Base-by-base conservation (phyloP, 2,888 invertebrate genomes). In the Limenitis camilla region DNA sequence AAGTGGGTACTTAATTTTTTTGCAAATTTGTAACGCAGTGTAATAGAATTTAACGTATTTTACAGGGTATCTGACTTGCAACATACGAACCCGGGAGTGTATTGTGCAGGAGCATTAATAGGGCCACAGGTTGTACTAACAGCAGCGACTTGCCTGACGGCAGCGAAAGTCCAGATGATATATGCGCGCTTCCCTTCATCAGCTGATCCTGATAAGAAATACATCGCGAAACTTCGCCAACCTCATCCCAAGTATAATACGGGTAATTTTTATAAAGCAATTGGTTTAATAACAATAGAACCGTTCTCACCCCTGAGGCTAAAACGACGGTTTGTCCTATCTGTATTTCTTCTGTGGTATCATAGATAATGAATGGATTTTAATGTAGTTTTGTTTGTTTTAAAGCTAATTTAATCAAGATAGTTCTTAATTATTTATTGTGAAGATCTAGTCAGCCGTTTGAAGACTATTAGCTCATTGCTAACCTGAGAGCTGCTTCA, bases 91-190 rank as follows among this genome's bases (percentile, higher is more conserved):
- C 36, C 48, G 5, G 44, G 47, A 5, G 46, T 59, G 3, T 61
- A 44, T 45, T 64, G 64, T 32, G 32, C 58, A 40, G 64, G 64
- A 6, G 47, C 56, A 6, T 39, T 64, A 38, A 53, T 64, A 28
- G 58, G 61, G 3, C 41, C 56, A 2, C 56, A 44, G 5, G 52
- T 54, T 5, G 51, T 64, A 3, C 47, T 64, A 19, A 63, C 64
- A 0, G 38, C 62, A 1, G 54, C 50, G 28, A 59, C 62, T 0
- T 64, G 64, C 30, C 9, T 59, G n/a, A 41, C 41, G 6, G 35
- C 53, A 5, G 62, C 58, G 0, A 45, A 48, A n/a, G 29, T 38
- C 1, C 46, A 53, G 4, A 38, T 30, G 28, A 28, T 60, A 5
- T 63, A 60, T 51, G 62, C 56, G 2, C 56, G 46, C 7, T 44